Evolutionary conservation across 2,113 vertebrate genomes (phyloP), one percentile per base, ranked within the genome.

Genomic region (Poecilia latipinna): DNA sequence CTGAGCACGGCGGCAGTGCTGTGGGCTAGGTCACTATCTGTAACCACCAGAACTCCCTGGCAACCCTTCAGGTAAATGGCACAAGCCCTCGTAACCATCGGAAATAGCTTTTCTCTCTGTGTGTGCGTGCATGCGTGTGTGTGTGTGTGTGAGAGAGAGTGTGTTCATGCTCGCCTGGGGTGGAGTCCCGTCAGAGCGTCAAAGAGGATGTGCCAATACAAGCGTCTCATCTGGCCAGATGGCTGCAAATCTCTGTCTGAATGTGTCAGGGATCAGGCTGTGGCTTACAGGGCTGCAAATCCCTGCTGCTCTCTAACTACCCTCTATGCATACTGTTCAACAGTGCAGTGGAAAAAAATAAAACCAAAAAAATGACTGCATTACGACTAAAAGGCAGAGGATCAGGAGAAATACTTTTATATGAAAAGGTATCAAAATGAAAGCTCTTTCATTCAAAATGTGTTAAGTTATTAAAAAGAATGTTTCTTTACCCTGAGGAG

Each of bases 221-320:
- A 80, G 37, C 74, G 83, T 74, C 68, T 84, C 87, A 88, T 90
- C 74, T 77, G 82, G 80, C 84, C 91, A 89, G 86, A 90, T 91
- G 82, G 88, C 84, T 79, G 61, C 22, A 72, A 88, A 83, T 84
- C 83, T 75, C 69, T 82, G 81, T 82, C 77, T 79, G 72, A 74
- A 63, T 70, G 57, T 84, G 81, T 86, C 77, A 86, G 77, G 81
- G 83, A 87, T 87, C 75, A 88, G 77, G 64, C 75, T n/a, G 17
- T 57, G 79, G 87, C 87, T 89, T 86, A 79, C 63, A 82, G 70
- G 64, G 44, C 68, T 79, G 75, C 62, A 82, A 78, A 89, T 75
- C 75, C 74, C 68, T 61, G 72, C 79, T 74, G 75, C 80, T 78
- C 72, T 81, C 75, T 57, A 75, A 75, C 83, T 67, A 73, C 65